Evolutionary conservation across 2,888 invertebrate genomes (phyloP), one percentile per base, ranked within the genome.

Genomic region (Pterobdella sp.): DNA sequence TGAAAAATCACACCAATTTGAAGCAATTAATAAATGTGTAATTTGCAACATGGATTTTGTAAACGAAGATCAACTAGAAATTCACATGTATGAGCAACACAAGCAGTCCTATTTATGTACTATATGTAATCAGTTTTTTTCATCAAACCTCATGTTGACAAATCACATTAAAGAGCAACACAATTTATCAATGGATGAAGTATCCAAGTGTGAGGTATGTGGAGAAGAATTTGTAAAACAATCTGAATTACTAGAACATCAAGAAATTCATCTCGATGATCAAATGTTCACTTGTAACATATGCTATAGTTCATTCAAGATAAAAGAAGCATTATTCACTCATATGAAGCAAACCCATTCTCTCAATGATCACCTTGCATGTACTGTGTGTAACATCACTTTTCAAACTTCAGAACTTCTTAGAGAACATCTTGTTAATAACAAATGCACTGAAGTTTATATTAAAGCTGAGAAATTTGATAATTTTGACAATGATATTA

Each of bases 261-360:
- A n/a, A 3, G 60, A 56, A 56, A 26, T 56, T 22, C 60, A 56
- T n/a, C n/a, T 56, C 10, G 60, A 56, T n/a, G 60, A 56, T 26
- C 60, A 56, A n/a, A 56, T 56, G 60, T 56, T 56, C 60, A 56
- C 60, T 4, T 56, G 60, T 26, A 56, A 56, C 60, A 56, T 56
- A 22, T 56, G 60, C 60, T 56, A 56, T 26, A 56, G 60, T n/a
- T 56, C 60, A 22, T 56, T 56, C 60, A 56, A 56, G 60, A n/a
- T 56, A 7, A 56, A 56, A 56, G 60, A 56, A 26, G 60, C 60
- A 3, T n/a, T 56, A 3, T 22, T 56, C 10, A 22, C 18, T 3
- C 60, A 56, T 26, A 56, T 56, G 60, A n/a, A 26, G 3, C 60
- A 56, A n/a, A 56, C 60, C 4, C 60, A 56, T n/a, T 56, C 60